Base-by-base conservation (phyloP, 2,797 vertebrate species). In the Allobates femoralis region DNA sequence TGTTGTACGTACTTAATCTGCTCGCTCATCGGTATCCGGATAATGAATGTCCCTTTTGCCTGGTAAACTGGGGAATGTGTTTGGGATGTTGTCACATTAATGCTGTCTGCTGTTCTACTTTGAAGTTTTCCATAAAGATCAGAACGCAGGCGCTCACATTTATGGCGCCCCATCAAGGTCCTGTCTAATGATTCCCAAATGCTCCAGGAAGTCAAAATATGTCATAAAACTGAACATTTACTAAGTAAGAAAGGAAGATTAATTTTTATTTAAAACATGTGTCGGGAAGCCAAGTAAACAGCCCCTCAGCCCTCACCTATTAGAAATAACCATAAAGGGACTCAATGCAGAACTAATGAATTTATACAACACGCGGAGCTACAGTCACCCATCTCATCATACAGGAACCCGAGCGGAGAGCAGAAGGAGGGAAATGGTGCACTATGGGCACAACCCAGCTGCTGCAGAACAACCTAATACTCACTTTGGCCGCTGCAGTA, bases 151-250 rank as follows among this genome's bases (percentile, higher is more conserved):
- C 41, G 14, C n/a, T 73, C 75, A 62, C 55, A 79, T 71, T 87
- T 87, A 84, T 32, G 58, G 51, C 60, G 41, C 12, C n/a, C 73
- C 55, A 64, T 81, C 53, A 86, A 55, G 28, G 37, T 86, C 64
- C 56, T 32, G 66, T 53, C 19, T 79, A 87, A 87, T 84, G 55
- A 53, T 62, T 87, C 56, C 81, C 81, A 84, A 67, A 79, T 84
- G 81, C 81, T 74, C 76, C 16, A 58, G 66, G 37, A 80, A 60
- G 81, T 5, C 55, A 8, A 79, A 71, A 75, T 74, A 67, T 64
- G 55, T 66, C 66, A 73, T 53, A 69, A 83, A 85, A 37, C 34
- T 55, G 46, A 30, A 69, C 62, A 56, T 67, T 46, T 81, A 19
- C 15, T 66, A 69, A 55, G 51, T 28, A 58, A 71, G 64, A 55